A percentile compares a stretch with the other conserved stretches of the same genome.
These are phyloP conservation scores for Philopedon plagiatum DNA, from an alignment of 2,888 invertebrate species.

Conservation along the genomic window DNA sequence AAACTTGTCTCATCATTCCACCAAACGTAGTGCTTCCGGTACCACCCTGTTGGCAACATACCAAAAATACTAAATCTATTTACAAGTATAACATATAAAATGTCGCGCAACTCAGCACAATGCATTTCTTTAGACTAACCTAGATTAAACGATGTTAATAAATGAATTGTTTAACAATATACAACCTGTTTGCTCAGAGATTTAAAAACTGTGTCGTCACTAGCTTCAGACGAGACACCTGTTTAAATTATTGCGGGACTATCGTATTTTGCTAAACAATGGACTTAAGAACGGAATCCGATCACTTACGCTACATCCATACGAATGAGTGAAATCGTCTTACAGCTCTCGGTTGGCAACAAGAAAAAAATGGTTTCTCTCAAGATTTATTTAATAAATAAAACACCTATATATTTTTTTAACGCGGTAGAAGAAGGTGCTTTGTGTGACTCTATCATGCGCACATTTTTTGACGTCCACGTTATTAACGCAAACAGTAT, in stretches of 20 bases:
- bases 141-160: neutral
- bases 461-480: too few species aligned
- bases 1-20: too few species aligned
- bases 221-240: conserved; percentile 16
- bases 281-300: conserved; percentile 14
- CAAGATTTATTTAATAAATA: neutral
- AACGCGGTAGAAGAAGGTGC: too few species aligned
- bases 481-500: too few species aligned
- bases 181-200: neutral
- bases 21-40: too few species aligned
- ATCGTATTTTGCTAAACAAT: conserved; percentile 23
- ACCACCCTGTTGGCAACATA: too few species aligned
- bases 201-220: conserved; percentile 3
- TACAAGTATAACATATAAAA: too few species aligned
- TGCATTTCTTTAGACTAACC: too few species aligned
- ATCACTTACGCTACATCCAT: conserved; percentile 34
- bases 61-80: too few species aligned
- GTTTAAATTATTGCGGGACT: conserved; percentile 29
- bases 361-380: neutral
- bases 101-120: too few species aligned
- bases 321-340: conserved; percentile 42
- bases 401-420: too few species aligned
- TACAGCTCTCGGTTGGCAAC: neutral
- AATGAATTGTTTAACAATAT: neutral
- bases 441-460: too few species aligned